Base-by-base conservation (phyloP, 2,888 invertebrate genomes). In the Tetragonula carbonaria region DNA sequence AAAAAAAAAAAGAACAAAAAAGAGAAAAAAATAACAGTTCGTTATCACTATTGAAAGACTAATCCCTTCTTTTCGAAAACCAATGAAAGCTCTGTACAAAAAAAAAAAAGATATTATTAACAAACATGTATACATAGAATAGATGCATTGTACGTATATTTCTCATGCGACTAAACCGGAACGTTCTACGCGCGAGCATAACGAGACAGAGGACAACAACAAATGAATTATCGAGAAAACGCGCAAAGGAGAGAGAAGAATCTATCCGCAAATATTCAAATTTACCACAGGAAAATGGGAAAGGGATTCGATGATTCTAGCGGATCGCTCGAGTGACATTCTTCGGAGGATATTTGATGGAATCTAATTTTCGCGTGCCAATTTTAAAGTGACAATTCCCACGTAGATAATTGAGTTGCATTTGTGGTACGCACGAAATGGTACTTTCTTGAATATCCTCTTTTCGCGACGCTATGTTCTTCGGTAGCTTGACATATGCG, bases 291-390 rank as follows among this genome's bases (percentile, higher is more conserved):
- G 14, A 14, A 14, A 8, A 14, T 0, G 16, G 33, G 8, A 55
- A 28, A 11, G 28, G 21, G 45, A 55, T n/a, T n/a, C n/a, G 28
- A 51, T 50, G 33, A 57, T 65, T 72, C 55, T 50, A n/a, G 50
- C 18, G 8, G 51, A 59, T 74, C 13, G 38, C 51, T 6, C 38
- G 50, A 18, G 14, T 50, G 14, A 8, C 16, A 23, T 51, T 67
- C 51, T 67, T 67, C 33, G 53, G 33, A 6, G 16, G 53, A 66
- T 59, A 66, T 67, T 55, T 38, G 16, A 16, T 18, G 59, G n/a
- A 51, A 63, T 62, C 62, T 82, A 84, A 83, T 85, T 86, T 86
- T 86, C 68, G 74, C 75, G 85, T 87, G 87, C 87, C 86, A 87
- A 87, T 85, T 66, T 80, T 45, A 62, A 57, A 68, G 70, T 75